Base-by-base conservation (phyloP, 2,888 invertebrate genomes). In the Thymelicus sylvestris region DNA sequence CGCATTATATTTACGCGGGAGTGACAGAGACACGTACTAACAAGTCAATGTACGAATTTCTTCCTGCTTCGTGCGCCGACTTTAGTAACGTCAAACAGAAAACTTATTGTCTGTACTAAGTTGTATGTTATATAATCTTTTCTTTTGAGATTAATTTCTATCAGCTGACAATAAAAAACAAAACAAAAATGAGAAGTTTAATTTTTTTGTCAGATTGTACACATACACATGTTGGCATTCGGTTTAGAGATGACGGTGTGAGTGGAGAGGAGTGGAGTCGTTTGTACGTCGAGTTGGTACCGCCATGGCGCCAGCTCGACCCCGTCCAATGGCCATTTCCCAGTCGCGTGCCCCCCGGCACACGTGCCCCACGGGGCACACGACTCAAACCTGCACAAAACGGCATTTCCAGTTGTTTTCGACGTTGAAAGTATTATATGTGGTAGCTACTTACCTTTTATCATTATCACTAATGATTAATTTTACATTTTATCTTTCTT, bases 321-420 rank as follows among this genome's bases (percentile, higher is more conserved):
- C 81, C 92, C 92, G 92, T 92, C 92, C 92, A 91, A 81, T 79
- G 81, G 74, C 85, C 83, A 81, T 85, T 85, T 83, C 84, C 83
- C 84, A 73, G 76, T 75, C 72, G 72, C 74, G 41, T 8, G 0
- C 10, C 44, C 44, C 10, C 1, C 44, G 44, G 44, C 2, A 1
- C 44, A 44, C 44, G 41, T 8, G 4, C 10, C 44, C 44, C 10
- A 10, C 44, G 44, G 1, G 31, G 31, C 31, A 31, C 31, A 2
- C 5, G 31, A 31, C 31, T 31, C 63, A 48, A 63, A 60, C 60
- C 67, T 48, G 69, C 69, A 69, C 69, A 70, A 70, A 70, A 38
- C 64, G 62, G 68, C 69, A 70, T 72, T 79, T 77, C 74, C 73
- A 80, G 78, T 74, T 81, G 76, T 72, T 73, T 78, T 77, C 77